Conservation (phyloP, 2,888 invertebrate species). For the Lasius fuliginosus region DNA sequence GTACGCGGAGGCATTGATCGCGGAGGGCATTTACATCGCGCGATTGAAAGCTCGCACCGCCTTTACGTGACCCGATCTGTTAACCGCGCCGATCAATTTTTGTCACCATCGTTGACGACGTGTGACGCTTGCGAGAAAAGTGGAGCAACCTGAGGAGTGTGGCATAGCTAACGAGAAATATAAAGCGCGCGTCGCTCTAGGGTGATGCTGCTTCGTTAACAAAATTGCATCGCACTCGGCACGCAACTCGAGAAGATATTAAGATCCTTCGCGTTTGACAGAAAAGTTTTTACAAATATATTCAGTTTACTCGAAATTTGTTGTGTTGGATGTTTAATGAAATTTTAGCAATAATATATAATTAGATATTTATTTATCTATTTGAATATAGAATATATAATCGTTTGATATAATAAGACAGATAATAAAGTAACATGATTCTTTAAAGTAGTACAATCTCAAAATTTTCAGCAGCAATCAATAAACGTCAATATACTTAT, state of each 20-base stretch:
- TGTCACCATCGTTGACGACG: conserved; percentile 33
- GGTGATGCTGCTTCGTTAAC: conserved; percentile 44
- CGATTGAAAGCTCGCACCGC: conserved; percentile 56
- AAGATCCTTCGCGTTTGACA: neutral
- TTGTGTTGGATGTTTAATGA: too few species aligned
- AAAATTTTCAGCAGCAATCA: neutral
- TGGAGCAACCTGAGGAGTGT: conserved; percentile 47
- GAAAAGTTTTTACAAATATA: neutral
- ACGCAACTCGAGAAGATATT: conserved; percentile 13
- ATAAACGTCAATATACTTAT: neutral
- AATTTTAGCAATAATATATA: neutral
- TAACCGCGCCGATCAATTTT: conserved; percentile 61
- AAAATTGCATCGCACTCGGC: conserved; percentile 30
- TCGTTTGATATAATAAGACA: neutral
- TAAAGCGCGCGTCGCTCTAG: conserved; percentile 25
- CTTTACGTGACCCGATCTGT: conserved; percentile 64
- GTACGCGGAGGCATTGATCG: conserved; percentile 63
- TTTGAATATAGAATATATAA: neutral
- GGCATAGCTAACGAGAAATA: conserved; percentile 28
- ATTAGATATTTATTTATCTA: neutral
- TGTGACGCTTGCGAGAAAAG: conserved; percentile 29
- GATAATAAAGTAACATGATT: neutral
- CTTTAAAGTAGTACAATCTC: neutral
- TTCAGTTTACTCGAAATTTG: neutral
- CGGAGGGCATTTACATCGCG: conserved; percentile 62